Conservation (phyloP, 2,113 vertebrate genomes). For the Isurus oxyrinchus region DNA sequence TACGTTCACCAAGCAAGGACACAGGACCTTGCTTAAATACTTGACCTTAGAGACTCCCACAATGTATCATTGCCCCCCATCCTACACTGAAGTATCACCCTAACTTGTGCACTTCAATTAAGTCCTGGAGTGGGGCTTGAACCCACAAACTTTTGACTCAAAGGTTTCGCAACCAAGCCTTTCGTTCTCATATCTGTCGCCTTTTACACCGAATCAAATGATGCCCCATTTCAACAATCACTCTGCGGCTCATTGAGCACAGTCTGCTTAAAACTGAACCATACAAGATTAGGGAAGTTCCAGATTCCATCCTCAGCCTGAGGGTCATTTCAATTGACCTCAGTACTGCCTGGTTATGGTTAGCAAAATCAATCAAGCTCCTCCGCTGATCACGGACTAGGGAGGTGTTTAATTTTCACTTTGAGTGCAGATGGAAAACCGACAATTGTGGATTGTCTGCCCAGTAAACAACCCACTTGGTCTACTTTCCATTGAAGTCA, state of each 20-base stretch:
- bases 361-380: neutral
- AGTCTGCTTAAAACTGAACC: neutral
- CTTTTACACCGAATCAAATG: neutral
- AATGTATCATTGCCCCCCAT: neutral
- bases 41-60: neutral
- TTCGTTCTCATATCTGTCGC: neutral
- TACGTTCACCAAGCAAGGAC: neutral
- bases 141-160: neutral
- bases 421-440: neutral
- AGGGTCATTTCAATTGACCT: too few relatives aligned
- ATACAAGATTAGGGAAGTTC: neutral
- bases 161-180: neutral
- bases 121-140: neutral
- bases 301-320: neutral
- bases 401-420: neutral
- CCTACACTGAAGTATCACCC: too few relatives aligned
- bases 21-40: too few relatives aligned
- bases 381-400: neutral
- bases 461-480: too few relatives aligned
- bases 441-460: neutral
- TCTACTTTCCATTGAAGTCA: too few relatives aligned
- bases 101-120: too few relatives aligned
- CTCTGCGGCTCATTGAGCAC: neutral
- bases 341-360: too few relatives aligned
- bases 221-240: neutral